Evolutionary conservation across 2,888 invertebrate genomes (phyloP), one percentile per base, ranked within the genome.

Genomic region (Pharmacophagus antenor): DNA sequence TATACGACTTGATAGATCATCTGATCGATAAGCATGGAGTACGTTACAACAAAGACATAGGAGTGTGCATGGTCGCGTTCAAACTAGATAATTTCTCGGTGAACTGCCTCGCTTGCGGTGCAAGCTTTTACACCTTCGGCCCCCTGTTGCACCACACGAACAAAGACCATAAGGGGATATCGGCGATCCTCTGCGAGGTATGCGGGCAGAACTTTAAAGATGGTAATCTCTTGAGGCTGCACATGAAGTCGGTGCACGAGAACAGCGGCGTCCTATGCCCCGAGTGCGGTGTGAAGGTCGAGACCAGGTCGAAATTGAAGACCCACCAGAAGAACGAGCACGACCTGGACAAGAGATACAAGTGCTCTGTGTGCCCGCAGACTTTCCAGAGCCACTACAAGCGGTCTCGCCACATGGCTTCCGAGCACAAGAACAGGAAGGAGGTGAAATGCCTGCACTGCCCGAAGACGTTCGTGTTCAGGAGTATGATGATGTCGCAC

Each of bases 401-500:
- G 54, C 66, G 88, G 2, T 88, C 86, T 0, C 65, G 82, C 15
- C 89, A 90, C 49, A 89, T 89, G 89, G 86, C 82, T 0, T 66
- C 78, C 0, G 88, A 85, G 3, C 89, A 89, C 47, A 84, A 86
- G 58, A 89, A 82, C 56, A 67, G 86, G 0, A 74, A 79, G 47
- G 85, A 84, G 62, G 77, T 88, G 21, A 89, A 90, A 65, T 91
- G 91, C 61, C 71, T 84, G 0, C 85, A 87, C 57, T 91, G 91
- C 44, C 84, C 87, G 0, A 88, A 87, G 61, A 87, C 85, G 0
- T 90, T 90, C 41, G 85, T 89, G 0, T 88, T 88, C 22, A 65
- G 88, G 0, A 85, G 85, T 44, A 87, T 87, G 85, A 89, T 90
- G 88, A 85, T 88, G 88, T 83, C 84, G 0, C 90, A 90, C 58